These are phyloP conservation scores for Sebastes melanostomus DNA, from an alignment of 2,797 vertebrate species.

Conservation along the genomic window DNA sequence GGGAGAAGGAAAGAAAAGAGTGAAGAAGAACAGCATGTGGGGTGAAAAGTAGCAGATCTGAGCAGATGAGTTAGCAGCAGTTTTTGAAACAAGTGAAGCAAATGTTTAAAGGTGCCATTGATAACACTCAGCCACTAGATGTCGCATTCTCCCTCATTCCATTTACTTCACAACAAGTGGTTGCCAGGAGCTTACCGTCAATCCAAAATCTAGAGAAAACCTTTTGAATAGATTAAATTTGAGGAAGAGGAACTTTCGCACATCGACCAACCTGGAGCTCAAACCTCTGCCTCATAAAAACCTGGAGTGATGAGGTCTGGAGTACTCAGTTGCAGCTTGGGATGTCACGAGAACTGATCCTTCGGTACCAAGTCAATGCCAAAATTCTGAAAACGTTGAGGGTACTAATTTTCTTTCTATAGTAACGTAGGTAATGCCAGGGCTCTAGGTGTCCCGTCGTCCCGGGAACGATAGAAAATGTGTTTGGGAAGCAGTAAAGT, in stretches of 20 bases:
- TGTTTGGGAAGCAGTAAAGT: too few species aligned
- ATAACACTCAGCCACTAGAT: too few species aligned
- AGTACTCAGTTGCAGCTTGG: not conserved
- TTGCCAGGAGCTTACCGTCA: too few species aligned
- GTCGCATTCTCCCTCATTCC: too few species aligned
- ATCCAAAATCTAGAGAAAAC: not conserved
- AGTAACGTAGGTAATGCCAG: too few species aligned
- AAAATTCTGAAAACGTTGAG: too few species aligned
- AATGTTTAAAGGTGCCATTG: conserved; percentile 1
- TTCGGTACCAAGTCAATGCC: too few species aligned
- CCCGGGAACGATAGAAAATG: too few species aligned
- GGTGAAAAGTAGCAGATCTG: conserved; percentile 4
- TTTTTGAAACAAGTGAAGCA: conserved; percentile 1
- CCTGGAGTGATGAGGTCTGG: not conserved
- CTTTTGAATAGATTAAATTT: not conserved
- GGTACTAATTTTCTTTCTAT: too few species aligned
- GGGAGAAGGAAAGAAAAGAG: not conserved
- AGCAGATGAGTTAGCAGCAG: conserved; percentile 1
- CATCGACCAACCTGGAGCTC: not conserved
- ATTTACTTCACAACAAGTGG: too few species aligned
- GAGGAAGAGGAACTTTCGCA: not conserved
- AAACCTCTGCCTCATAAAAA: not conserved
- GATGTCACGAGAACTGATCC: too few species aligned
- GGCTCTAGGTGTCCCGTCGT: too few species aligned
- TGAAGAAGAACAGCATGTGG: not conserved